Evolutionary conservation across 2,888 invertebrate genomes (phyloP).

Genomic region (Callyntrura sp.): DNA sequence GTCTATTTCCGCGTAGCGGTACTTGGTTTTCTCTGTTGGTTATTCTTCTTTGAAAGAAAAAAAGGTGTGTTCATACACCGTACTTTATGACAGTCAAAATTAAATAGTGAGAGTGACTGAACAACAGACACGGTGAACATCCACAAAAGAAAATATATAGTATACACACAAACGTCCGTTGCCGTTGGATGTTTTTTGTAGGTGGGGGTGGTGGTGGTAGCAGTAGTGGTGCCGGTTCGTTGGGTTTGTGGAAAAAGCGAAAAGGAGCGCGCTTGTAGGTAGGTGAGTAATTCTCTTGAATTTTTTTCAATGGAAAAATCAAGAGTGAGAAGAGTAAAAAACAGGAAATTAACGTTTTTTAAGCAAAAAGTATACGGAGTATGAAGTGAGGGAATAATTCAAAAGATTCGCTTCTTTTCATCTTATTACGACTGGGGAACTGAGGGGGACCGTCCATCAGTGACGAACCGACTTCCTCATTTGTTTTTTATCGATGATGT

Average conservation of each 20-base stretch:
- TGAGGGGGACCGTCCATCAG: neutral
- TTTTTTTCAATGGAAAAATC: neutral
- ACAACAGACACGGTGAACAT: neutral
- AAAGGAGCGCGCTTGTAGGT: neutral
- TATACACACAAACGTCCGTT: neutral
- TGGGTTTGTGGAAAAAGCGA: neutral
- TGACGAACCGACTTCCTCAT: no score
- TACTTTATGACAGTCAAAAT: slow-evolving; percentile 34
- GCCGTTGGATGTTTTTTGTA: neutral
- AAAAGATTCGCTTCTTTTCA: slow-evolving; percentile 24
- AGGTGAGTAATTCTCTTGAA: neutral
- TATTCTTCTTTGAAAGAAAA: neutral
- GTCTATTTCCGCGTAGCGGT: neutral
- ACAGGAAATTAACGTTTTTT: slow-evolving; percentile 42
- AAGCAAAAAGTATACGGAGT: neutral
- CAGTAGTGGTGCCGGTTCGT: neutral
- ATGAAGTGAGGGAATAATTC: neutral
- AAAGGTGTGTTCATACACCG: slow-evolving; percentile 3
- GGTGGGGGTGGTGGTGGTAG: no score
- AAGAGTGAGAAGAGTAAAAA: neutral
- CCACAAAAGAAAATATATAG: neutral
- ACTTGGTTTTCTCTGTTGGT: neutral
- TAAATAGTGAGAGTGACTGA: slow-evolving; percentile 38
- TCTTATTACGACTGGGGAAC: neutral
- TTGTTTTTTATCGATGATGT: no score